Conservation (phyloP, 1,140 invertebrate species). For the Lepidurus packardi region DNA sequence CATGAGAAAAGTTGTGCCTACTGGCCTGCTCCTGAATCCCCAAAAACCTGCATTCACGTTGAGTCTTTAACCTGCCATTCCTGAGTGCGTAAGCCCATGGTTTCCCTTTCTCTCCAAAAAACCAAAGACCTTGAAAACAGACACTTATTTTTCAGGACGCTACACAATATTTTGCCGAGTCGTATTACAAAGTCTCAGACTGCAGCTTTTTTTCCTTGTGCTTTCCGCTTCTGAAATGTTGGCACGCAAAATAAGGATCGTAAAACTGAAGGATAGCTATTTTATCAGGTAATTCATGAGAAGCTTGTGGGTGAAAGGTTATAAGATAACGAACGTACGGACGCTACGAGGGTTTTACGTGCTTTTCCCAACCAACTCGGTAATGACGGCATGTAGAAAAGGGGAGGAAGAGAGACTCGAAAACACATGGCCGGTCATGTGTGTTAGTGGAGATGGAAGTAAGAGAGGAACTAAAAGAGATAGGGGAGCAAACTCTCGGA, state of each 20-base stretch:
- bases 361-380: not conserved
- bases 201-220: too few relatives aligned
- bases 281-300: not conserved
- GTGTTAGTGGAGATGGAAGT: too few relatives aligned
- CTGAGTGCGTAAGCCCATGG: not conserved
- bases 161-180: too few relatives aligned
- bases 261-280: not conserved
- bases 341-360: not conserved
- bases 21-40: not conserved
- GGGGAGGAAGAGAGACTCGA: too few relatives aligned
- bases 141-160: not conserved
- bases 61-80: not conserved
- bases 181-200: too few relatives aligned
- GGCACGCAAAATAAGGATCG: too few relatives aligned
- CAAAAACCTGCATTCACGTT: not conserved
- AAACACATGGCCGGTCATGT: too few relatives aligned
- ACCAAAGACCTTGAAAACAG: slow-evolving; percentile 17
- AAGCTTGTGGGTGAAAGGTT: not conserved
- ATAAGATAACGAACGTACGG: not conserved
- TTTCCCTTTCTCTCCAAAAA: not conserved
- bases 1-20: not conserved
- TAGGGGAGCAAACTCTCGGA: too few relatives aligned
- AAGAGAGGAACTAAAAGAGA: too few relatives aligned
- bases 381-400: too few relatives aligned
- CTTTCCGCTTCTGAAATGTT: too few relatives aligned